Evolutionary conservation across 2,888 invertebrate genomes (phyloP).

Genomic region (Imbricaverruca yamaguchii): DNA sequence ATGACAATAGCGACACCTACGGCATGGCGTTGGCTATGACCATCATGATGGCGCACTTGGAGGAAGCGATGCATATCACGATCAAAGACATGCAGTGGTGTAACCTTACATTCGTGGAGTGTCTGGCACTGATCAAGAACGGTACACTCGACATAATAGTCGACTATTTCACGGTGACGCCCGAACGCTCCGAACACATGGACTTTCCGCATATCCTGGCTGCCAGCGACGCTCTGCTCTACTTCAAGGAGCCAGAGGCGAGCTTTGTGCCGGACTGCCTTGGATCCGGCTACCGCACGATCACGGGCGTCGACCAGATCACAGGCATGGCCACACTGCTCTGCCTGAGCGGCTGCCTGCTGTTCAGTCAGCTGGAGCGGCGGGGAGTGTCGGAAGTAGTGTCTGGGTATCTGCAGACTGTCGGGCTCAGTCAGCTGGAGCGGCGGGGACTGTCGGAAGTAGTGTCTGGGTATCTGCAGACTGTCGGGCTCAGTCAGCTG

Average conservation of each 20-base stretch:
- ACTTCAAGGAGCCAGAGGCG: neutral
- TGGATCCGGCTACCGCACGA: neutral
- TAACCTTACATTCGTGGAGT: neutral
- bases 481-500: too few species aligned
- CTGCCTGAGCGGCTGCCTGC: neutral
- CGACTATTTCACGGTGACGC: neutral
- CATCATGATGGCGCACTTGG: neutral
- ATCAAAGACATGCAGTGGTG: neutral
- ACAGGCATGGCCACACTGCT: neutral
- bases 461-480: neutral
- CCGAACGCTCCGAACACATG: neutral
- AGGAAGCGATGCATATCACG: neutral
- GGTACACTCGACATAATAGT: neutral
- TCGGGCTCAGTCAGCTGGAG: neutral
- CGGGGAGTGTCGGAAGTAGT: too few species aligned
- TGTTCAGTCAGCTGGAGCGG: neutral
- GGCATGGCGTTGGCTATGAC: neutral
- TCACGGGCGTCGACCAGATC: neutral
- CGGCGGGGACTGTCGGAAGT: too few species aligned
- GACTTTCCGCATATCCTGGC: neutral
- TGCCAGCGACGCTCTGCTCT: neutral
- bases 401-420: neutral
- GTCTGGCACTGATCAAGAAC: neutral
- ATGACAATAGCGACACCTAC: neutral
- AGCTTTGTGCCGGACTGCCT: neutral